Conservation (phyloP, 2,888 invertebrate genomes). For the Halictus quadricinctus region DNA sequence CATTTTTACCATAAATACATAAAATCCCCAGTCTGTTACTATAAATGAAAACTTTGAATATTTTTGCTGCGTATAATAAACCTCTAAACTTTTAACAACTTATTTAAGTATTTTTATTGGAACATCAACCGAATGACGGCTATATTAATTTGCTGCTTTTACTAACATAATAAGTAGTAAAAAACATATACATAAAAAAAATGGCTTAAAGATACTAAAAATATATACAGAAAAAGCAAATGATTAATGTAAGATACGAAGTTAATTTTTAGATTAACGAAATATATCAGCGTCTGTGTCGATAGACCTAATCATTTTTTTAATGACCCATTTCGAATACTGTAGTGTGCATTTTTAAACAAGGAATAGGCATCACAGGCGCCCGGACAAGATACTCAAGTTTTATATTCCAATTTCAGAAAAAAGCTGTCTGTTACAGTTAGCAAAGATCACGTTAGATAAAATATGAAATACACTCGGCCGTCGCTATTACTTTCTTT, state of each 20-base stretch:
- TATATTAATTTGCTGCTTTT: too few species aligned
- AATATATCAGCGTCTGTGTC: neutral
- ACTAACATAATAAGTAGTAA: too few species aligned
- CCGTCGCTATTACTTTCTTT: neutral
- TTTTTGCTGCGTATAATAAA: too few species aligned
- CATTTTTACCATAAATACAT: too few species aligned
- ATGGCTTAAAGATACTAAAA: too few species aligned
- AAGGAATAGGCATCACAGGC: neutral
- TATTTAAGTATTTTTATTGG: too few species aligned
- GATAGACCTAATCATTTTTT: neutral
- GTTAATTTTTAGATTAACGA: neutral
- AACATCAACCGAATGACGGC: too few species aligned
- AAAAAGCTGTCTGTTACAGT: neutral
- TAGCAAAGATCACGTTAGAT: neutral
- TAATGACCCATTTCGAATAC: neutral
- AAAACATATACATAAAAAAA: too few species aligned
- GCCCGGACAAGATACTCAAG: neutral
- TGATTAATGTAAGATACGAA: neutral
- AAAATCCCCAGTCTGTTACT: too few species aligned
- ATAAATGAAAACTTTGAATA: too few species aligned
- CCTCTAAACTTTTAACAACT: too few species aligned
- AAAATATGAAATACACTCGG: neutral
- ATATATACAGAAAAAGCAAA: neutral
- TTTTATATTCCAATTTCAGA: neutral
- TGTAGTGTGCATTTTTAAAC: neutral